Evolutionary conservation across 2,113 vertebrate genomes (phyloP).

Genomic region (Grammomys surdaster): DNA sequence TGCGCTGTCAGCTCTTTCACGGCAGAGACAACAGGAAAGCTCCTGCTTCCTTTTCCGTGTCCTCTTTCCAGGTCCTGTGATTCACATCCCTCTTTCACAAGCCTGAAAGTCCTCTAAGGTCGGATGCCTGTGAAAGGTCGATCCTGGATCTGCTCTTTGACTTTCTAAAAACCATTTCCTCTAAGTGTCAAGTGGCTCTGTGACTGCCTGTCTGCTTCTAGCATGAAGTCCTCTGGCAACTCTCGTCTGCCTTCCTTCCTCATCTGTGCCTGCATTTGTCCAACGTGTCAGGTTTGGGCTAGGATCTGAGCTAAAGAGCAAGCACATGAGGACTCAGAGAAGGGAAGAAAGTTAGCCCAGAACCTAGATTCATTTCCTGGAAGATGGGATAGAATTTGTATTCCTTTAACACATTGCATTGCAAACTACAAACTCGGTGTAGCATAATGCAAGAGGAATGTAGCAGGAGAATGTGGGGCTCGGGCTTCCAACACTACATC

Average conservation of each 20-base stretch:
- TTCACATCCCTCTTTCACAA: constrained; percentile 54
- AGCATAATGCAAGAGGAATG: not conserved
- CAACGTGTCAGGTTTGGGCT: not conserved
- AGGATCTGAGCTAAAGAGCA: not conserved
- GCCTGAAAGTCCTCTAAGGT: not conserved
- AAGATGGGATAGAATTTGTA: not conserved
- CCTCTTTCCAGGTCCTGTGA: constrained; percentile 54
- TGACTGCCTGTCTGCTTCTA: not conserved
- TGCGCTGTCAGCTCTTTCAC: not conserved
- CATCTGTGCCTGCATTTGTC: not conserved
- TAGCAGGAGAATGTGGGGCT: not conserved
- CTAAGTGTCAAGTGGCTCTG: not conserved
- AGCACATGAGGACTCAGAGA: not conserved
- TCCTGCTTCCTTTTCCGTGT: constrained; percentile 49
- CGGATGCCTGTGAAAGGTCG: not conserved
- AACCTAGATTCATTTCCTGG: not conserved
- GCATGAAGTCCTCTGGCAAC: not conserved
- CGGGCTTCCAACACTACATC: not conserved
- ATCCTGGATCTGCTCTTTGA: not conserved
- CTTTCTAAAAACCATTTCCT: constrained; percentile 34
- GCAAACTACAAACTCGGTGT: not conserved
- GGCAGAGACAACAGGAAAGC: constrained; percentile 66
- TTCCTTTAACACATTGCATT: not conserved
- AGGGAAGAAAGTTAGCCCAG: not conserved
- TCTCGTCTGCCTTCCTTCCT: not conserved